Evolutionary conservation across 2,113 vertebrate species (phyloP).

Genomic region (Atlantisia rogersi): DNA sequence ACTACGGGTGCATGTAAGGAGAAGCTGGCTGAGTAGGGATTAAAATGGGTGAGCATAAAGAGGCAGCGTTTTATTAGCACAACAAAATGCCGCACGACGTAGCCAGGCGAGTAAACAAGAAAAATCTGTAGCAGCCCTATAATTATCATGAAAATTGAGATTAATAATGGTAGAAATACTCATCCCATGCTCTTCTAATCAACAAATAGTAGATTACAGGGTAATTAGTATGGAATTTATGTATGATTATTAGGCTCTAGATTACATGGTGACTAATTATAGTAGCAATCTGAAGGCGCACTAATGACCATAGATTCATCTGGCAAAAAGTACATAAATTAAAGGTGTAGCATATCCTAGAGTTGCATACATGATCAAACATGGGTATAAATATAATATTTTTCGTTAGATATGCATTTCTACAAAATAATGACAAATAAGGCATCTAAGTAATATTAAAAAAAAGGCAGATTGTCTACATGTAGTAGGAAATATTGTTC

Average conservation of each 20-base stretch:
- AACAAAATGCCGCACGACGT: neutral
- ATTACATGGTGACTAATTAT: conserved; percentile 49
- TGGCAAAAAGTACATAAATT: neutral
- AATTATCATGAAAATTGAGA: conserved; percentile 38
- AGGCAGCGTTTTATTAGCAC: conserved; percentile 11
- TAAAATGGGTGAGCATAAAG: conserved; percentile 1
- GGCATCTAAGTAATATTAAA: neutral
- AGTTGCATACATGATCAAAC: neutral
- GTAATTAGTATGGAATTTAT: conserved; percentile 49
- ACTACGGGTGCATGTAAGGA: neutral
- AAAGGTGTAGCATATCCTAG: neutral
- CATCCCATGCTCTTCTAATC: conserved; percentile 41
- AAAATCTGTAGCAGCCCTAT: neutral
- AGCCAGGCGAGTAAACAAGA: neutral
- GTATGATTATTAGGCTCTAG: conserved; percentile 8
- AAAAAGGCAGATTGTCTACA: neutral
- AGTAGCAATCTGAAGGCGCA: neutral
- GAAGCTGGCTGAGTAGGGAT: neutral
- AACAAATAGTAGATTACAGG: conserved; percentile 54
- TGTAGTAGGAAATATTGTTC: neutral
- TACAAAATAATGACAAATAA: neutral
- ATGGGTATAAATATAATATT: neutral
- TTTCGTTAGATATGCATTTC: neutral
- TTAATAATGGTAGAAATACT: conserved; percentile 36
- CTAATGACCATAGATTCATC: neutral